Evolutionary conservation across 2,888 invertebrate species (phyloP).

Genomic region (Hirtodrosophila alboralis): DNA sequence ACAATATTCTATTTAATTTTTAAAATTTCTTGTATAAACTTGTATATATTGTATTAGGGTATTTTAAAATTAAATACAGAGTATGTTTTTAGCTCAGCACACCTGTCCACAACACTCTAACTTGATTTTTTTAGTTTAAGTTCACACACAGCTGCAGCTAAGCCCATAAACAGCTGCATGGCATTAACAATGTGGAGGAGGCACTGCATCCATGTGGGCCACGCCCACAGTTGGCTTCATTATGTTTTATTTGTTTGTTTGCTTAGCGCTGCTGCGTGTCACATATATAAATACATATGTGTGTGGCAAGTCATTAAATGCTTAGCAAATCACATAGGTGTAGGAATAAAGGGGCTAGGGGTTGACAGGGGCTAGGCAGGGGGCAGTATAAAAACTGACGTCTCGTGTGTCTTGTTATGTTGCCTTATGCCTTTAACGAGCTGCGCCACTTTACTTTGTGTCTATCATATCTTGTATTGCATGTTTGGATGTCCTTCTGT

Average conservation of each 20-base stretch:
- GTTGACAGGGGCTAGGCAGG: background rate
- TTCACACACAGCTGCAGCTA: slow-evolving; percentile 26
- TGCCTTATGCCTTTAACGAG: slow-evolving; percentile 67
- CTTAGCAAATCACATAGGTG: slow-evolving; percentile 41
- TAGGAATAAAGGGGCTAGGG: background rate
- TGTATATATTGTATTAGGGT: too few species aligned
- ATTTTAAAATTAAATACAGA: too few species aligned
- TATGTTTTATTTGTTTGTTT: slow-evolving; percentile 67
- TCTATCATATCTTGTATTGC: slow-evolving; percentile 35
- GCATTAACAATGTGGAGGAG: slow-evolving; percentile 11
- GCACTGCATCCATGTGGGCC: slow-evolving; percentile 32
- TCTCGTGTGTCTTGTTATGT: slow-evolving; percentile 57
- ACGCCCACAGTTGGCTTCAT: slow-evolving; percentile 44
- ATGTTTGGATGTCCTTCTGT: slow-evolving; percentile 1
- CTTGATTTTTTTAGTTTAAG: slow-evolving; percentile 3
- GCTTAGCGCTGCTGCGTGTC: slow-evolving; percentile 34
- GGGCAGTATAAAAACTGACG: slow-evolving; percentile 9
- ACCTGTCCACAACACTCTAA: too few species aligned
- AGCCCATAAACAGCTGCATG: slow-evolving; percentile 44
- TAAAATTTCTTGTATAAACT: too few species aligned
- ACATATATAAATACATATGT: too few species aligned
- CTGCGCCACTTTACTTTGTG: slow-evolving; percentile 50
- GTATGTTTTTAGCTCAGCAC: too few species aligned
- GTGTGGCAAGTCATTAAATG: slow-evolving; percentile 64
- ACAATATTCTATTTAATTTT: too few species aligned